Evolutionary conservation across 2,113 vertebrate species (phyloP), one percentile per base, ranked within the genome.

Genomic region (Galeopterus variegatus): DNA sequence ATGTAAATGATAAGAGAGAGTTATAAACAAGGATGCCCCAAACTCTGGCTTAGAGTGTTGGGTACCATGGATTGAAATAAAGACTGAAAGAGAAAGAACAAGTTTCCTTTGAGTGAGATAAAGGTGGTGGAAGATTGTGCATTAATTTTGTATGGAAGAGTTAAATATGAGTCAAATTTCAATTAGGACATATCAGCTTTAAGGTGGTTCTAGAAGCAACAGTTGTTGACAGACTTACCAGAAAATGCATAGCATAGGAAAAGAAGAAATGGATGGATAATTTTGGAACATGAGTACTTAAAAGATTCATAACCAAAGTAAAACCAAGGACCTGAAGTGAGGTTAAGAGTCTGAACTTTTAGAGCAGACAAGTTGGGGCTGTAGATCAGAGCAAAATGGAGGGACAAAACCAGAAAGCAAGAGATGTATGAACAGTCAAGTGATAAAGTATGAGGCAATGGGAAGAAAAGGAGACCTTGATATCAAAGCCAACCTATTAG

Each of bases 281-380:
- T 28, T 90, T 76, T 77, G 17, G 45, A 88, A 54, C 6, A 36
- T 24, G 6, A 90, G 33, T 70, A 93, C 48, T 48, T 85, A 75
- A 85, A 86, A 81, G 3, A 77, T 33, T 62, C 3, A 36, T 50
- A 58, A 54, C 85, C 8, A 45, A 41, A 76, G 15, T 65, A 72
- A 65, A 89, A 58, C 12, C 9, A 81, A 92, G 31, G 31, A 90
- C 36, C 31, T 81, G 54, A 96, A 83, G n/a, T 36, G 18, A 72
- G 23, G 24, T 72, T 9, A 62, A 67, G n/a, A 36, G 21, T 76
- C 17, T 92, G 28, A 76, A 94, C 54, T 56, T 41, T 64, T 86
- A 91, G 36, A 75, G 33, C 23, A 89, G 64, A 76, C 4, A 36
- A 12, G 45, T 56, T 69, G 24, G 13, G 14, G 7, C 14, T 73